Evolutionary conservation across 2,113 vertebrate species (phyloP), one percentile per base, ranked within the genome.

Genomic region (Pachypanchax playfairii): DNA sequence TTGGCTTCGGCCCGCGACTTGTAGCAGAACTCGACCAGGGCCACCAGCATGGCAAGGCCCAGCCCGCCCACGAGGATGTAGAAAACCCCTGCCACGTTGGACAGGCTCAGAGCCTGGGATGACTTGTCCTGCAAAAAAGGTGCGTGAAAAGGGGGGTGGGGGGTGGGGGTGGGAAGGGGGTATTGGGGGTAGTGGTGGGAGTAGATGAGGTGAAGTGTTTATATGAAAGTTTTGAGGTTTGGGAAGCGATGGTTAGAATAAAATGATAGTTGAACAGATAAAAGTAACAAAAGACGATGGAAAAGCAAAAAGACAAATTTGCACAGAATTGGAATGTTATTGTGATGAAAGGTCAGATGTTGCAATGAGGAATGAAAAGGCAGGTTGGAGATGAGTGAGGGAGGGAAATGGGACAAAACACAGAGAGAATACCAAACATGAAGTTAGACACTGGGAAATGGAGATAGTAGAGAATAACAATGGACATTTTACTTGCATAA

Each of bases 1-100:
- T 98, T 98, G 91, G 97, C 97, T 91, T 99, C 97, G 88, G 97
- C 96, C 91, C 97, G 95, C 88, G 97, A 99, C 94, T 99, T 99
- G 96, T 99, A 99, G 96, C 97, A 99, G 96, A 99, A 99, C 88
- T 99, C 97, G 90, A 99, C 95, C 93, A 99, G 93, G 89, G 97
- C 97, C 96, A 99, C 97, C 92, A 99, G 95, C 97, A 99, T 99
- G 80, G 97, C 97, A 91, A 99, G 93, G 88, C 97, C 97, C 89
- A 99, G 91, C 89, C 97, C 97, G 77, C 97, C 97, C 90, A 99
- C 97, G 85, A 99, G 95, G 94, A 99, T 99, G 95, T 99, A 99
- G 95, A 99, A 99, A 91, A 99, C 97, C 84, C 97, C 97, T 5
- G 97, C 97, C 77, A 99, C 97, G 86, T 99, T 99, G 93, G 97